phyloP scores from a whole-genome alignment of 2,113 vertebrate species.

The Nyctibius bracteatus region DNA sequence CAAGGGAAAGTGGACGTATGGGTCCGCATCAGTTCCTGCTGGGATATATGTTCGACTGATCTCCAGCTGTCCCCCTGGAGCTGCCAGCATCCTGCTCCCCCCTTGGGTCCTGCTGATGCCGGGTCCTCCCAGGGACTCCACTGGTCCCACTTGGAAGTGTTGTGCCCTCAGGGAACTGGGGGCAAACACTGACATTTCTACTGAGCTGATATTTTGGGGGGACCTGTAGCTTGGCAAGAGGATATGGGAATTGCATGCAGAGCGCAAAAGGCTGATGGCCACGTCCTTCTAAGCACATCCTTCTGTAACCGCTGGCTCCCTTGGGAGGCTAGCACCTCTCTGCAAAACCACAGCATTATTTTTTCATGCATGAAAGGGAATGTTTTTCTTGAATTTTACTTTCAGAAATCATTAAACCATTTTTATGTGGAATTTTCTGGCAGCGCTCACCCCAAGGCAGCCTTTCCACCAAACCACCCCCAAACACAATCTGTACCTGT shows the following conservation, averaged over 20 bases:
- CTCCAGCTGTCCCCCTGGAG: neutral
- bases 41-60: accelerated
- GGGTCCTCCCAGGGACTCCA: neutral
- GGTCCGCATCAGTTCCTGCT: neutral
- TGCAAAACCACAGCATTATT: neutral
- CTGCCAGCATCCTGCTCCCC: neutral
- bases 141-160: neutral
- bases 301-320: neutral
- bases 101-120: accelerated
- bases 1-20: neutral
- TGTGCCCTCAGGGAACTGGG: accelerated
- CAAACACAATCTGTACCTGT: neutral
- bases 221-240: neutral
- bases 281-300: neutral
- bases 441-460: neutral
- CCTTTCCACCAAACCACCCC: neutral
- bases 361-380: neutral
- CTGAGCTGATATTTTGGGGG: neutral
- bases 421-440: neutral
- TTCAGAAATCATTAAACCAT: neutral
- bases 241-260: neutral
- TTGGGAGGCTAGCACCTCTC: neutral
- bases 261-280: neutral
- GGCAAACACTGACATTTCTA: neutral
- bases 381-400: neutral